Evolutionary conservation across 2,113 vertebrate species (phyloP), one percentile per base, ranked within the genome.

Genomic region (Antennarius striatus): DNA sequence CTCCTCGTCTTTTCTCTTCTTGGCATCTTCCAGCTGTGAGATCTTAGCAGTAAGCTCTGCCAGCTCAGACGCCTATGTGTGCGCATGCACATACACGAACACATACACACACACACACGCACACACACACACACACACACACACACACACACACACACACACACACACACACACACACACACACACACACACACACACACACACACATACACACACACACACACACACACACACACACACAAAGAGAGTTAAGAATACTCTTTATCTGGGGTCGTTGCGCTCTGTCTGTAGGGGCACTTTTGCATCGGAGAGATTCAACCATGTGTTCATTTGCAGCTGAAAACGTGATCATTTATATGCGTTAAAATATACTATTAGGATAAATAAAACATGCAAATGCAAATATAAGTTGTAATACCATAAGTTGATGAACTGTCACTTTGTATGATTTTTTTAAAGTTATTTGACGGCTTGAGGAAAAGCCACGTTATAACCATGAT

Each of bases 1-100:
- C 56, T 98, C 96, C 0, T 94, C 94, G 36, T 98, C 97, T 69
- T 98, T 98, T 91, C 94, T 97, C 91, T 95, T 94, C 79, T 95
- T 94, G 61, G 96, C 95, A 58, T 95, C 86, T 79, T 99, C 97
- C 88, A 99, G 90, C 75, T 95, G 94, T 0, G 92, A 94, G 86
- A 99, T 99, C 82, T 94, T 93, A 74, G 92, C 89, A 78, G 96
- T 98, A 86, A 99, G 92, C 65, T 96, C 94, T 46, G 95, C 92
- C 92, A 99, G 94, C 87, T 99, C 97, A 84, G 94, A 88, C 77
- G 96, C 94, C 97, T 99, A 71, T 65, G 62, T 77, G 75, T 15
- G 79, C 72, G 68, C 39, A 53, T 74, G 6, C 32, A 36, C 32
- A 8, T 1, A 43, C 42, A 43, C 42, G 10, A 1, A 12, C 9